These are phyloP conservation scores for Torymus aiolomorphi DNA, from an alignment of 2,888 invertebrate species.

Conservation along the genomic window DNA sequence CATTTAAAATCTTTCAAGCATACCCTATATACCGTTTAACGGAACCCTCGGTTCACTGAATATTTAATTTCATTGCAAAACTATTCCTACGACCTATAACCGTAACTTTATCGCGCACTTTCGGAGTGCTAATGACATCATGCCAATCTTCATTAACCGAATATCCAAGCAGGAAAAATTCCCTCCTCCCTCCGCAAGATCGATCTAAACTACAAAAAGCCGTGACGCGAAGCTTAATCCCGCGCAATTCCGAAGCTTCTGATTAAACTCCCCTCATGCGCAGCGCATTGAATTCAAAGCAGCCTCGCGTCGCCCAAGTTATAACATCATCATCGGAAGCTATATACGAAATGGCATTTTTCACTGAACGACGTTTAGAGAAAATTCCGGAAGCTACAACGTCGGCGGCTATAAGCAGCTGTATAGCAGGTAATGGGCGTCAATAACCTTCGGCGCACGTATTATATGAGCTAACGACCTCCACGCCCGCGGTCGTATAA, in stretches of 20 bases:
- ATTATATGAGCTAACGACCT: background rate
- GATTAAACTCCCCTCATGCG: constrained; percentile 17
- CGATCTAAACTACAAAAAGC: constrained; percentile 48
- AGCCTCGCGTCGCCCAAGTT: background rate
- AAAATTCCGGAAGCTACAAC: constrained; percentile 45
- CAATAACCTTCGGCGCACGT: constrained; percentile 41
- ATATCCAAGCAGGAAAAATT: background rate
- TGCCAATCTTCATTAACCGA: background rate
- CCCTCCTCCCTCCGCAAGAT: constrained; percentile 11
- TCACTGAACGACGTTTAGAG: constrained; percentile 36
- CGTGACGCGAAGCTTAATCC: constrained; percentile 39
- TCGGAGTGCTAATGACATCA: background rate
- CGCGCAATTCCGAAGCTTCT: constrained; percentile 37
- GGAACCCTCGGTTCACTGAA: background rate
- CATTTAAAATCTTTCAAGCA: too few relatives aligned
- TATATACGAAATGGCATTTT: constrained; percentile 18
- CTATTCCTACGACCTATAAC: too few relatives aligned
- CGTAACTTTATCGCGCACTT: too few relatives aligned
- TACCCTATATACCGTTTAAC: too few relatives aligned
- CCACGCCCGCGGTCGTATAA: too few relatives aligned
- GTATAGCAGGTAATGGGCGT: constrained; percentile 16
- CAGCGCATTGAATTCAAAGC: constrained; percentile 3
- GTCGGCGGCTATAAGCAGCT: background rate
- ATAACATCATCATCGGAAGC: background rate
- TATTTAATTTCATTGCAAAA: background rate